Base-by-base conservation (phyloP, 2,113 vertebrate genomes). In the Tursiops truncatus region DNA sequence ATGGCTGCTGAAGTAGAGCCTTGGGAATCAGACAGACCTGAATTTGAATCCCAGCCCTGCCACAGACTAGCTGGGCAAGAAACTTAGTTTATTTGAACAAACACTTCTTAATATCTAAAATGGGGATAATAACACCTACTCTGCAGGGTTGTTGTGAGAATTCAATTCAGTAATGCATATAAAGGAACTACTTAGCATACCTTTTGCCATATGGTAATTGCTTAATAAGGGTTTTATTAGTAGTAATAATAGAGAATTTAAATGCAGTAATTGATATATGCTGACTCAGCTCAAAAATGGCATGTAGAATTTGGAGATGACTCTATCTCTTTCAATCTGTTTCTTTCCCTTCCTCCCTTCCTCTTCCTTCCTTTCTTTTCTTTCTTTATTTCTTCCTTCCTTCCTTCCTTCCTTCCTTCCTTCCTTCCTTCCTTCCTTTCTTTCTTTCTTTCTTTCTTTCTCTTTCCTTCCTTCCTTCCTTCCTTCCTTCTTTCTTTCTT, bases 181-280 rank as follows among this genome's bases (percentile, higher is more conserved):
- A 38, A 74, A 94, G 71, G 3, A 88, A 56, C 89, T 77, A 38
- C 31, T 83, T 91, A 65, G 26, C 41, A 71, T 71, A 81, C 31
- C 77, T 84, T 33, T 15, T 71, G n/a, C 53, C 67, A 70, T 67
- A 56, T 87, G 77, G 38, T 77, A 71, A 83, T 81, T 92, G 12
- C 25, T 76, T 79, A 62, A 56, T 74, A 41, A 81, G 15, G 5
- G 56, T 96, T 77, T 80, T 87, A 63, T 97, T 87, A 63, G 44
- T 80, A 28, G 4, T 58, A 68, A 85, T 76, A 41, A 70, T 58
- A 58, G 44, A 81, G 76, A 60, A 50, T 73, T 80, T 79, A 85
- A 68, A 70, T n/a, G 63, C n/a, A 95, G 20, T 63, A 70, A 91
- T 87, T 84, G 60, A 84, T 94, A 85, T 5, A 74, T 50, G 21